Evolutionary conservation across 2,797 vertebrate genomes (phyloP).

Genomic region (Gallinago solitaria): DNA sequence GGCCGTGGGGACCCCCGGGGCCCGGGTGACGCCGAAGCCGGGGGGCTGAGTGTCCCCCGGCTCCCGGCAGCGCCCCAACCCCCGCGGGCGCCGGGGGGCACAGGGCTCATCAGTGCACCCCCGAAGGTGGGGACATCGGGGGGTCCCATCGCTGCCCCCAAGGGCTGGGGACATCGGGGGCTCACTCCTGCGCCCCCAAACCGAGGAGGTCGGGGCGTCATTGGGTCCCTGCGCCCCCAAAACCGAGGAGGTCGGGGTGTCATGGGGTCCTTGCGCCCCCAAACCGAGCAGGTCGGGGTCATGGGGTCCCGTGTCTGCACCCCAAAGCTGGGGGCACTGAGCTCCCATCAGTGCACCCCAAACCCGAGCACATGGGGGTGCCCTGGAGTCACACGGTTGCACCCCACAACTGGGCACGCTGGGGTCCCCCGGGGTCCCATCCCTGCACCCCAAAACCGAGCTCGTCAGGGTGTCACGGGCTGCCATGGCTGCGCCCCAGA

Average conservation of each 20-base stretch:
- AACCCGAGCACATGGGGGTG: neutral
- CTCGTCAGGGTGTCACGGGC: neutral
- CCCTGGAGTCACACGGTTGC: neutral
- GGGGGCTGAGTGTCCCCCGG: neutral
- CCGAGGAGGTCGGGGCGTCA: accelerated
- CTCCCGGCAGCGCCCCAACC: neutral
- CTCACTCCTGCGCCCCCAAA: neutral
- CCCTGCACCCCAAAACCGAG: neutral
- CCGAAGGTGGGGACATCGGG: neutral
- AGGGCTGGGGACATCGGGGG: neutral
- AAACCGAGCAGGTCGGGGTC: neutral
- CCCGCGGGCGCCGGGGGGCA: neutral
- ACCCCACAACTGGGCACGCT: neutral
- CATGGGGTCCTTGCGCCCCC: neutral
- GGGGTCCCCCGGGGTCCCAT: too few relatives aligned
- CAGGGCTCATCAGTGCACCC: neutral
- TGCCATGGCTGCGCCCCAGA: neutral
- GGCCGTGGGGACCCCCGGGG: neutral
- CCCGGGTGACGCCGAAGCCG: neutral
- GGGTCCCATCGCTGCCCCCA: neutral
- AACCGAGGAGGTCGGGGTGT: neutral
- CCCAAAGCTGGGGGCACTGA: neutral
- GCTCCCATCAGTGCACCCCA: neutral
- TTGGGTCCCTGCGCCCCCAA: neutral
- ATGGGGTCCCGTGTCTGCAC: neutral